Evolutionary conservation across 2,797 vertebrate genomes (phyloP).

Genomic region (Percopsis omiscomaycus): DNA sequence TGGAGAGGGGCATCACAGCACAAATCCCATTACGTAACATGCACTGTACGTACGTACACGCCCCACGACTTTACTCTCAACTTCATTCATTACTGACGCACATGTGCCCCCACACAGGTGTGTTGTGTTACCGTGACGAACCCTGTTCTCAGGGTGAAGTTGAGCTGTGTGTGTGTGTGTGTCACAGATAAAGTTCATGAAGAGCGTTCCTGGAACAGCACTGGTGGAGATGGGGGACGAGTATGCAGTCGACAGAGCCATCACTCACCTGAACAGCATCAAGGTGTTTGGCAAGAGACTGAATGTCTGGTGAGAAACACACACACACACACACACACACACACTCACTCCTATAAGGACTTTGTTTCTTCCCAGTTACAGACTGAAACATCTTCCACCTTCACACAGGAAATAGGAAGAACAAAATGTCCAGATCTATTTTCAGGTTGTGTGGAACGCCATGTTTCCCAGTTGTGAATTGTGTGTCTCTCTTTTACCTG

Average conservation of each 20-base stretch:
- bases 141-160: not conserved
- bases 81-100: no score
- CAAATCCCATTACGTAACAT: no score
- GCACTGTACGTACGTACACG: no score
- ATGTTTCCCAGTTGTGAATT: no score
- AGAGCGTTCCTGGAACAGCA: constrained; percentile 94
- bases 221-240: constrained; percentile 99
- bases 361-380: not conserved
- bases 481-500: no score
- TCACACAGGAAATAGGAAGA: no score
- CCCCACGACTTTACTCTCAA: no score
- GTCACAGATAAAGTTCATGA: constrained; percentile 95
- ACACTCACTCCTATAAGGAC: not conserved
- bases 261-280: constrained; percentile 96
- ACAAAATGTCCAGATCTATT: no score
- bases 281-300: constrained; percentile 95
- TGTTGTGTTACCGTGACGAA: not conserved
- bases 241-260: constrained; percentile 94
- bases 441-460: no score
- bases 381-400: no score
- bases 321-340: constrained; percentile 2
- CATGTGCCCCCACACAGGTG: no score
- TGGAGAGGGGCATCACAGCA: no score
- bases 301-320: constrained; percentile 88
- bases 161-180: constrained; percentile 15